Percentiles rank a stretch among this genome's conserved stretches.
These are phyloP conservation scores for Lasioglossum vierecki DNA, from an alignment of 2,888 invertebrate genomes.

Conservation along the genomic window DNA sequence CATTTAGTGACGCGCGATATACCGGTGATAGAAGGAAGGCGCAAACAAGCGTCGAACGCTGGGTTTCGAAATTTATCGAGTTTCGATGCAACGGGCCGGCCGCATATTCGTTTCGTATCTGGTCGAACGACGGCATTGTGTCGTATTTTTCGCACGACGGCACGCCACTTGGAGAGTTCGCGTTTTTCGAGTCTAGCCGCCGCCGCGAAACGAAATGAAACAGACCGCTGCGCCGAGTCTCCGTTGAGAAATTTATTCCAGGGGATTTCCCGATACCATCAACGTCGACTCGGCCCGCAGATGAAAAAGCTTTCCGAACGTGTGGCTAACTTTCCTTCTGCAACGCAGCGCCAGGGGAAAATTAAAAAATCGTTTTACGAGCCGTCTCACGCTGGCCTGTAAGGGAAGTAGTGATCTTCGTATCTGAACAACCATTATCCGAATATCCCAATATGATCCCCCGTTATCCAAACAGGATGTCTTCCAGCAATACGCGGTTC, in stretches of 20 bases:
- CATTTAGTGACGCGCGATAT: background rate
- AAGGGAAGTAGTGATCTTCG: background rate
- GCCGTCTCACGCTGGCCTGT: background rate
- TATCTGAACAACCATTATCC: background rate
- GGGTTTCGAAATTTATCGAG: constrained; percentile 13
- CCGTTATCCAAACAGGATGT: background rate
- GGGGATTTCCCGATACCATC: constrained; percentile 54
- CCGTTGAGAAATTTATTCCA: constrained; percentile 56
- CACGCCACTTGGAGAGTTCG: constrained; percentile 24
- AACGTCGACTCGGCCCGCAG: constrained; percentile 19
- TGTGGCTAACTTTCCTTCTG: background rate
- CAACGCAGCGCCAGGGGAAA: constrained; percentile 15
- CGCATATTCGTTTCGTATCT: background rate
- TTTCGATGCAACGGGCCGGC: background rate
- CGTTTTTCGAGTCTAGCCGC: constrained; percentile 18
- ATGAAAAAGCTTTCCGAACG: constrained; percentile 15
- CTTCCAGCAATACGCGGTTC: background rate
- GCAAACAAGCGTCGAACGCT: background rate
- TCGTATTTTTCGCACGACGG: constrained; percentile 38
- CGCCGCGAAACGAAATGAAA: background rate
- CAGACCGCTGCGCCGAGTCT: background rate
- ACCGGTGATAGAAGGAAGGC: background rate
- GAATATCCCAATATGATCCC: background rate
- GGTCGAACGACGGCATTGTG: constrained; percentile 10
- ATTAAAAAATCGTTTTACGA: constrained; percentile 55